phyloP scores from a whole-genome alignment of 2,113 vertebrate species.

The Esox niger region DNA sequence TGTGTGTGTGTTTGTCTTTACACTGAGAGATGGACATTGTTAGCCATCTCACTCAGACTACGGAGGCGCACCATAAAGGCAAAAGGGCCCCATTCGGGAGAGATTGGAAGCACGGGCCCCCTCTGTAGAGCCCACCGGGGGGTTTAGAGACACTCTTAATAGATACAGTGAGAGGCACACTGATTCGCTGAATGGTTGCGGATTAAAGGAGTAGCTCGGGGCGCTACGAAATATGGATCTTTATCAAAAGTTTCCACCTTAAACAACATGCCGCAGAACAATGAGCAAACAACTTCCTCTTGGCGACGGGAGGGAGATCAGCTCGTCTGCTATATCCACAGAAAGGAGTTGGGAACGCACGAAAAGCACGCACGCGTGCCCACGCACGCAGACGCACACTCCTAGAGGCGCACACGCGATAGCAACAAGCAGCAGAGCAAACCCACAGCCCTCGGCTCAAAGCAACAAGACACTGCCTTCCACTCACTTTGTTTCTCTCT shows the following conservation, averaged over 20 bases:
- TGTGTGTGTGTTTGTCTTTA: conserved; percentile 18
- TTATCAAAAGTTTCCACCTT: background rate
- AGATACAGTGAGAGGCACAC: background rate
- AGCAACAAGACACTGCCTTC: conserved; percentile 3
- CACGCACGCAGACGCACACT: background rate
- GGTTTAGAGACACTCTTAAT: background rate
- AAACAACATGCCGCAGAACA: background rate
- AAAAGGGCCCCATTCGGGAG: background rate
- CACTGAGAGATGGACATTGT: too few relatives aligned
- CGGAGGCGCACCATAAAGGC: background rate
- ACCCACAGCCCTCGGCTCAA: conserved; percentile 55
- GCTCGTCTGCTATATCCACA: background rate
- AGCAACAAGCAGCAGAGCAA: conserved; percentile 35
- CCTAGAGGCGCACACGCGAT: background rate
- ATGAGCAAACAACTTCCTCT: background rate
- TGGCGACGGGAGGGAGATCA: too few relatives aligned
- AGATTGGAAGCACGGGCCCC: background rate
- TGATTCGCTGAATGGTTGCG: background rate
- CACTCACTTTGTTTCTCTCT: background rate
- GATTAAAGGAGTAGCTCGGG: background rate
- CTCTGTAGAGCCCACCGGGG: background rate
- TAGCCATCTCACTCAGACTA: background rate
- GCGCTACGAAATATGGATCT: background rate
- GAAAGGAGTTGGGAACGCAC: background rate
- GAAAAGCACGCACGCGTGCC: background rate